A percentile compares a stretch with the other conserved stretches of the same genome.
phyloP scores from a whole-genome alignment of 2,888 invertebrate species.

The Phengaris alcon region DNA sequence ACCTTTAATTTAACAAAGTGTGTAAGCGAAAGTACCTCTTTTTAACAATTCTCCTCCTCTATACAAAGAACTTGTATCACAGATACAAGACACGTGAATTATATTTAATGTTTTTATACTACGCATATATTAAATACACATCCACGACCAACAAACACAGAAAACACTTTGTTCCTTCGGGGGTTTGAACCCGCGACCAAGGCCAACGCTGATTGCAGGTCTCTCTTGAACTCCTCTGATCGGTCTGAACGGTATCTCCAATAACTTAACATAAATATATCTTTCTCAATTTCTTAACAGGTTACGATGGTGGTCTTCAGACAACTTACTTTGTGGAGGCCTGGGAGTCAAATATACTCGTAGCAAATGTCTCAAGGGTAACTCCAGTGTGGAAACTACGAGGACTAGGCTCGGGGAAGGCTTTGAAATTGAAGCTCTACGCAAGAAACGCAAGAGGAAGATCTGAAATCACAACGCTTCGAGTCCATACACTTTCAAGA shows the following conservation, averaged over 20 bases:
- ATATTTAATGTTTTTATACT: too few relatives aligned
- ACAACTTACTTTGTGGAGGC: slow-evolving; percentile 87
- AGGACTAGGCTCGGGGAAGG: slow-evolving; percentile 87
- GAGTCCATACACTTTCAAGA: slow-evolving; percentile 62
- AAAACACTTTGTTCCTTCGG: too few relatives aligned
- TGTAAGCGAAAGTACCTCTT: not conserved
- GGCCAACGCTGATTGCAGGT: too few relatives aligned
- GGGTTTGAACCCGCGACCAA: too few relatives aligned
- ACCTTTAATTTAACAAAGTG: not conserved
- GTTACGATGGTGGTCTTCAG: slow-evolving; percentile 88
- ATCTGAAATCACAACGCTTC: slow-evolving; percentile 82
- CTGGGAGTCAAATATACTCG: slow-evolving; percentile 79
- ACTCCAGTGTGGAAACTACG: slow-evolving; percentile 87
- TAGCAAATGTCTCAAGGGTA: slow-evolving; percentile 84
- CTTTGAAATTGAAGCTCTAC: slow-evolving; percentile 88
- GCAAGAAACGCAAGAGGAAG: slow-evolving; percentile 90
- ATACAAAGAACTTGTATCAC: too few relatives aligned
- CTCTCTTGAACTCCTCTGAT: too few relatives aligned
- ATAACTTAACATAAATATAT: not conserved
- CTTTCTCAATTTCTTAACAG: slow-evolving; percentile 46
- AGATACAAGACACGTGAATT: too few relatives aligned
- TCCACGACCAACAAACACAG: too few relatives aligned
- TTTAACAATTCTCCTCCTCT: not conserved
- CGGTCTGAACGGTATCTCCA: too few relatives aligned
- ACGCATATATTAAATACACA: too few relatives aligned